Conservation (phyloP, 2,888 invertebrate species). For the Drosophila maculinotata region DNA sequence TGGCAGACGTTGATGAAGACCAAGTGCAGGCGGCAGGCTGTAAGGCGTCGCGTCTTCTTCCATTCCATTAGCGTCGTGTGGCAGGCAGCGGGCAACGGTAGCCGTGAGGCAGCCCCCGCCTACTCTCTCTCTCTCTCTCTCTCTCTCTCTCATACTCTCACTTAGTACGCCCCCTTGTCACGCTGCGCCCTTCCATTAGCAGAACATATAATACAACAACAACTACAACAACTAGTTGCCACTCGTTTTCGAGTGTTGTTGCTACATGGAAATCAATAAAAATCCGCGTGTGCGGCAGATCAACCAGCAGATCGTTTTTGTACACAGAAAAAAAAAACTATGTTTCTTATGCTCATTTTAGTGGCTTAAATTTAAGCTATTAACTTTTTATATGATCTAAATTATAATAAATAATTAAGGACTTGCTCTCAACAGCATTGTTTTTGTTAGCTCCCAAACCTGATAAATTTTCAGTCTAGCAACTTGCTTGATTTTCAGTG, state of each 20-base stretch:
- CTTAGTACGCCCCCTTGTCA: constrained; percentile 43
- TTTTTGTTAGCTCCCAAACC: too few species aligned
- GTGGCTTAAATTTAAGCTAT: too few species aligned
- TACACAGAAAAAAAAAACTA: too few species aligned
- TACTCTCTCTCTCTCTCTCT: not conserved
- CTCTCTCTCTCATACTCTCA: not conserved
- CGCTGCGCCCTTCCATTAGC: constrained; percentile 74
- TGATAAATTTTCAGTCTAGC: too few species aligned
- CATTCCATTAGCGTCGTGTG: constrained; percentile 75
- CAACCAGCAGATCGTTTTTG: constrained; percentile 31
- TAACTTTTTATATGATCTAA: too few species aligned
- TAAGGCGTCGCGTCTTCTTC: constrained; percentile 56
- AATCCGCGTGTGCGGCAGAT: constrained; percentile 72
- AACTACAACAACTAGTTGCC: constrained; percentile 32
- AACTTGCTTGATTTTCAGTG: too few species aligned
- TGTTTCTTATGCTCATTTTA: too few species aligned
- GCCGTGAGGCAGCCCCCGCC: constrained; percentile 7
- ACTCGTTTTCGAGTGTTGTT: constrained; percentile 54
- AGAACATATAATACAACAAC: constrained; percentile 44
- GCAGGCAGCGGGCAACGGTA: constrained; percentile 47
- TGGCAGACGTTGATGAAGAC: constrained; percentile 29
- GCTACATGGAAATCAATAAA: constrained; percentile 72
- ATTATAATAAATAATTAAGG: too few species aligned
- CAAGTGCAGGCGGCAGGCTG: constrained; percentile 48
- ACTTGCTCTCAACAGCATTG: too few species aligned